A percentile compares a stretch with the other conserved stretches of the same genome.
Conservation (phyloP, 2,888 invertebrate species). For the Chydorus sphaericus region DNA sequence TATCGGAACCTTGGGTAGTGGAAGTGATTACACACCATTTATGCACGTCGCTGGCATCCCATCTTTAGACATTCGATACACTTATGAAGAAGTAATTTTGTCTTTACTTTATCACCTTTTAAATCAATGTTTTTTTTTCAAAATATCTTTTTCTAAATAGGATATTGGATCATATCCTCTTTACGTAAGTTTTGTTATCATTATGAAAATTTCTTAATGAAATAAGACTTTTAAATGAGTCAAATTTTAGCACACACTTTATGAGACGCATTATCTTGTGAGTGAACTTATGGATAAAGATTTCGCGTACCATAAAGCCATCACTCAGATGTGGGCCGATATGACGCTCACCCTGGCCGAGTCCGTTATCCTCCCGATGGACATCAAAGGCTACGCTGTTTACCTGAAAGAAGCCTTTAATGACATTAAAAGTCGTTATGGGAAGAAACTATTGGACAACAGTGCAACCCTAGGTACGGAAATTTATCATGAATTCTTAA, state of each 20-base stretch:
- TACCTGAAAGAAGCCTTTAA: constrained; percentile 15
- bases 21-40: constrained; percentile 33
- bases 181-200: not conserved
- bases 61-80: constrained; percentile 29
- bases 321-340: constrained; percentile 25
- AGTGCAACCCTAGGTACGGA: constrained; percentile 15
- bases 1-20: constrained; percentile 27
- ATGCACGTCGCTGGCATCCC: constrained; percentile 32
- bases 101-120: not conserved
- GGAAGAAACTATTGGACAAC: not conserved
- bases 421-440: constrained; percentile 9
- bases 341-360: constrained; percentile 27
- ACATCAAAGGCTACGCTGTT: constrained; percentile 23
- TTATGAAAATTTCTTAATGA: not conserved
- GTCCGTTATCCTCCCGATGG: constrained; percentile 28
- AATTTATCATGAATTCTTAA: constrained; percentile 10
- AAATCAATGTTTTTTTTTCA: too few relatives aligned
- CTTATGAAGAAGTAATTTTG: constrained; percentile 16
- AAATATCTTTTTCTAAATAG: too few relatives aligned
- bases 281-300: constrained; percentile 26
- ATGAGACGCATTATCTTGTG: constrained; percentile 28
- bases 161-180: constrained; percentile 7
- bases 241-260: constrained; percentile 30
- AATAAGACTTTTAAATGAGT: constrained; percentile 22
- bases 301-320: constrained; percentile 23